A percentile compares a stretch with the other conserved stretches of the same genome.
phyloP scores from a whole-genome alignment of 2,113 vertebrate species.

The Paradoxurus hermaphroditus region DNA sequence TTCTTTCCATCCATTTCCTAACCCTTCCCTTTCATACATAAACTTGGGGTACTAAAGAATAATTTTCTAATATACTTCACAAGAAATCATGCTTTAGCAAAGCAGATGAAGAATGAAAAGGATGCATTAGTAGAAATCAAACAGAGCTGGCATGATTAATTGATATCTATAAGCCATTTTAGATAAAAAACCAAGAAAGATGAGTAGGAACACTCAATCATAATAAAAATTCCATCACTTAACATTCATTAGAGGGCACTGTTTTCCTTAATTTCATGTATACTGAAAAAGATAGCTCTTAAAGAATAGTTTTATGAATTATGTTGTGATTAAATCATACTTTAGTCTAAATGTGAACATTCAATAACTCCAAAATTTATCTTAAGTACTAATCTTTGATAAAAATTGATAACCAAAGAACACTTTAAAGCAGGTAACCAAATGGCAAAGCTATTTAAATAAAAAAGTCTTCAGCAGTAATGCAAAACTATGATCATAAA shows the following conservation, averaged over 20 bases:
- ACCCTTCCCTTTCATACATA: background rate
- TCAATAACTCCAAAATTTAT: background rate
- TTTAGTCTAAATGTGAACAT: background rate
- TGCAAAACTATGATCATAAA: background rate
- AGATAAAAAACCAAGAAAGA: slow-evolving; percentile 15
- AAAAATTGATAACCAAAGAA: slow-evolving; percentile 5
- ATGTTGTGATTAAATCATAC: background rate
- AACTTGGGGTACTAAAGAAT: background rate
- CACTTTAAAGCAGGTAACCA: background rate
- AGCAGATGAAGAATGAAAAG: slow-evolving; percentile 38
- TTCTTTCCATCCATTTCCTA: background rate
- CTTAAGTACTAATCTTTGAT: background rate
- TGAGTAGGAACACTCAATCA: background rate
- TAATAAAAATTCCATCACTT: slow-evolving; percentile 1
- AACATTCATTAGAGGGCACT: slow-evolving; percentile 78
- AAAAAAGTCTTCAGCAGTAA: slow-evolving; percentile 21
- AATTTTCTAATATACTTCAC: slow-evolving; percentile 39
- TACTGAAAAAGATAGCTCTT: background rate
- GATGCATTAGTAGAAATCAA: background rate
- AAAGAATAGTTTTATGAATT: background rate
- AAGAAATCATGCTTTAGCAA: slow-evolving; percentile 46
- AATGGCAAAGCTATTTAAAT: background rate
- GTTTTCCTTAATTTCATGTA: slow-evolving; percentile 69
- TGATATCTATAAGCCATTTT: slow-evolving; percentile 48
- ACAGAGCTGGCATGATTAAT: slow-evolving; percentile 34